Conservation (phyloP, 2,888 invertebrate species). For the Luperina nickerlii region DNA sequence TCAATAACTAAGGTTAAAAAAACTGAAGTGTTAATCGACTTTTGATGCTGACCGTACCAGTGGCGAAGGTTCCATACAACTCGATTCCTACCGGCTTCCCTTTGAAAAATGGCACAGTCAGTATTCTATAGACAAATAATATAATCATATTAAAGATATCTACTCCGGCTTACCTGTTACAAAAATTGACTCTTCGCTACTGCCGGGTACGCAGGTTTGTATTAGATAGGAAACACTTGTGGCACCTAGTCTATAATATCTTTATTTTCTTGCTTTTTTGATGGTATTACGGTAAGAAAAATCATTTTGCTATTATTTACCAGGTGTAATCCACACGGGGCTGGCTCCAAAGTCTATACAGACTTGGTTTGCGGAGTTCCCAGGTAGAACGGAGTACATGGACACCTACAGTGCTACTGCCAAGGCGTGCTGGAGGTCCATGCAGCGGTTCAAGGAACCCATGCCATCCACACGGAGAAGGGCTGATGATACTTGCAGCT, state of each 20-base stretch:
- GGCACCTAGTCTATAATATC: too few relatives aligned
- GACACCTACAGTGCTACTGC: conserved; percentile 91
- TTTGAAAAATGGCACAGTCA: too few relatives aligned
- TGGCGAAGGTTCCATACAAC: too few relatives aligned
- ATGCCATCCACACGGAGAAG: conserved; percentile 91
- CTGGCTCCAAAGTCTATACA: conserved; percentile 87
- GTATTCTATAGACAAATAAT: too few relatives aligned
- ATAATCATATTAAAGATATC: too few relatives aligned
- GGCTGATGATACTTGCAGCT: conserved; percentile 89
- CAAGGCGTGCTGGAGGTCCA: conserved; percentile 90
- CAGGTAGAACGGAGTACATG: conserved; percentile 91
- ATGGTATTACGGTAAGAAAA: not conserved
- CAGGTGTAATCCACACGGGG: conserved; percentile 77
- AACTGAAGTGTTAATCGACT: too few relatives aligned
- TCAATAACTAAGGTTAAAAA: too few relatives aligned
- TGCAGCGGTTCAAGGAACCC: conserved; percentile 91
- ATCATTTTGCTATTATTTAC: not conserved
- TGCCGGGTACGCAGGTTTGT: not conserved
- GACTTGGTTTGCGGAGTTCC: conserved; percentile 89
- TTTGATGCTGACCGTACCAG: too few relatives aligned
- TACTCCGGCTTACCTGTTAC: too few relatives aligned
- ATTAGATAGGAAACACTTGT: too few relatives aligned
- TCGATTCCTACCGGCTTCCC: too few relatives aligned
- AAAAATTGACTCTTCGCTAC: too few relatives aligned
- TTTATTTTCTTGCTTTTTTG: not conserved